Evolutionary conservation across 2,888 invertebrate genomes (phyloP), one percentile per base, ranked within the genome.

Genomic region (Chalcis sispes): DNA sequence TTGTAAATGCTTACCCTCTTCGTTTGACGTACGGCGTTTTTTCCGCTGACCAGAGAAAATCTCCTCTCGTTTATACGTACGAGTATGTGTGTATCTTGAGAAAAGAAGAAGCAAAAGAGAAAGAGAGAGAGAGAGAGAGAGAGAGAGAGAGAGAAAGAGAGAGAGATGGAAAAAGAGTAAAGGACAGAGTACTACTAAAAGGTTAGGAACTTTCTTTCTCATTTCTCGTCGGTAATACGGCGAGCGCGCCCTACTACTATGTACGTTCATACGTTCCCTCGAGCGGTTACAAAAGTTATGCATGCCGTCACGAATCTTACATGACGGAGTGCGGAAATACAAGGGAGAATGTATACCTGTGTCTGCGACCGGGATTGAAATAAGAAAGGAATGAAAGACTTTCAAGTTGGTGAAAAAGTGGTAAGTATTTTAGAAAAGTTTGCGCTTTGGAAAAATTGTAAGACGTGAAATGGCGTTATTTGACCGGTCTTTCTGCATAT

Each of bases 1-100:
- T 7, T 4, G 48, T 29, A 48, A 48, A 23, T 13, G 29, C 50
- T n/a, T n/a, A n/a, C n/a, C n/a, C n/a, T n/a, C n/a, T n/a, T n/a
- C n/a, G n/a, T n/a, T 32, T 56, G 23, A 48, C 58, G 32, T 46
- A 48, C 32, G 50, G 27, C 40, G 52, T 50, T 71, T 72, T 66
- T 72, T 29, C 48, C 32, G 52, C 58, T 73, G 59, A 73, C 59
- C 65, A 52, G 13, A 27, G 52, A 18, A 8, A 42, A n/a, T 2
- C 4, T 2, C 1, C 10, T 15, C 15, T 25, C 46, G 18, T 36
- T 29, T 36, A 29, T 40, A 32, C 1, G 13, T 0, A 46, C 46
- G 46, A 40, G n/a, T n/a, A 25, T 20, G 29, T 7, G 5, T 56
- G n/a, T n/a, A n/a, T n/a, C n/a, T n/a, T n/a, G n/a, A n/a, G n/a